Base-by-base conservation (phyloP, 2,797 vertebrate genomes). In the Fratercula arctica region DNA sequence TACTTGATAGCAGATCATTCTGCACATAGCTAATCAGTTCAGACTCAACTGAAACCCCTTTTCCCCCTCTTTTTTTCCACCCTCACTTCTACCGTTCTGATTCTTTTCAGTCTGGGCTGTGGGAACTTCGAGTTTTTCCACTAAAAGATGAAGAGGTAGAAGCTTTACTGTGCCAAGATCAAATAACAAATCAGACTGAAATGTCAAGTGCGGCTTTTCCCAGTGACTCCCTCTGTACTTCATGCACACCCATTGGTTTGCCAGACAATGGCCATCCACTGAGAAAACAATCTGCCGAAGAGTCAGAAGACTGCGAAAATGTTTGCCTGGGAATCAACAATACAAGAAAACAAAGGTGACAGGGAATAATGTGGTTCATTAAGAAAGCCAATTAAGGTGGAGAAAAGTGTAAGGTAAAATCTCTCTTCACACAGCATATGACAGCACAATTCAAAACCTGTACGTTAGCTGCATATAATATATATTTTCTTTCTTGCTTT, bases 61-160 rank as follows among this genome's bases (percentile, higher is more conserved):
- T 94, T 92, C 57, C 84, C 45, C 61, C 16, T 48, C 50, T 64
- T 5, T n/a, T 82, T 77, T 79, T 72, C n/a, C 8, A 67, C 28
- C 21, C 93, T 88, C 76, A 51, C 45, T 90, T 66, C 79, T 91
- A 74, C 79, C 89, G 46, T 87, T 95, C 61, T 91, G 25, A 76
- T 94, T 94, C 93, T 73, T 98, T 97, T 96, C 96, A 98, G 98
- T 90, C 96, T 89, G 59, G 95, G 51, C 95, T 98, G 77, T 99
- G 98, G 98, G 97, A 98, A 96, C 98, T 72, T 73, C 97, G 98
- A 61, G 79, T 85, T 93, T 99, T 99, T 96, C 98, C 98, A 25
- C 89, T 99, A 83, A 97, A 95, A 84, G 95, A 97, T 83, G 97
- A 98, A 97, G 98, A 98, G 29, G 93, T 92, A 61, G 96, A 97